Conservation (phyloP, 2,797 vertebrate genomes). For the Cichlasoma orientale region DNA sequence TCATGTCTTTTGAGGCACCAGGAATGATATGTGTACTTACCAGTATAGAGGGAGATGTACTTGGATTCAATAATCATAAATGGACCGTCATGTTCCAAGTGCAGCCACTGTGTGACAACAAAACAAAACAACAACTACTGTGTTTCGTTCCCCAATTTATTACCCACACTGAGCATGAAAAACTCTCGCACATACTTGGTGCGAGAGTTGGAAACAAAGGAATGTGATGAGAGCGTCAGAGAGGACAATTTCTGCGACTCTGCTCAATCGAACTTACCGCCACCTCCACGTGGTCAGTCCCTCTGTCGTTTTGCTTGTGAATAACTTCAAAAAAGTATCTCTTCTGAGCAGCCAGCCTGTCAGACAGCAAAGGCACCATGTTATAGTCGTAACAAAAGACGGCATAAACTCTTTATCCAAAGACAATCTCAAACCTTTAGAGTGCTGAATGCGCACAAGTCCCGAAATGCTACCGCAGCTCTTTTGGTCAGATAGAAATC, state of each 20-base stretch:
- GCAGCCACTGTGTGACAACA: slow-evolving; percentile 86
- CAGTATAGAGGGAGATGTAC: slow-evolving; percentile 89
- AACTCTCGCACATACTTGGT: not conserved
- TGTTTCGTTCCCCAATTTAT: not conserved
- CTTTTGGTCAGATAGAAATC: too few relatives aligned
- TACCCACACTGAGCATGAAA: not conserved
- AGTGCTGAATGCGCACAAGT: not conserved
- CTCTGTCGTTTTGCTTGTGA: slow-evolving; percentile 89
- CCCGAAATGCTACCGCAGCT: too few relatives aligned
- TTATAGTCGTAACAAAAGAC: not conserved
- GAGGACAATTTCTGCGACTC: not conserved
- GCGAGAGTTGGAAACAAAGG: not conserved
- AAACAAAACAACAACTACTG: slow-evolving; percentile 22
- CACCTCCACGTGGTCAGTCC: slow-evolving; percentile 93
- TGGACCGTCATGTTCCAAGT: slow-evolving; percentile 70
- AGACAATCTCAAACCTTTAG: not conserved
- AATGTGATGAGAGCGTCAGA: not conserved
- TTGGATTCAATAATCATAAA: slow-evolving; percentile 87
- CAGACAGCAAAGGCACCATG: not conserved
- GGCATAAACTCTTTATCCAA: not conserved
- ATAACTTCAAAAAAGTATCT: slow-evolving; percentile 96
- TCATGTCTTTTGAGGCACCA: not conserved
- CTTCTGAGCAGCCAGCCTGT: slow-evolving; percentile 82
- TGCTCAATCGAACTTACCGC: slow-evolving; percentile 80
- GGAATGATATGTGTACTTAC: slow-evolving; percentile 79